These are phyloP conservation scores for Passer domesticus DNA, from an alignment of 2,113 vertebrate genomes.

Conservation along the genomic window DNA sequence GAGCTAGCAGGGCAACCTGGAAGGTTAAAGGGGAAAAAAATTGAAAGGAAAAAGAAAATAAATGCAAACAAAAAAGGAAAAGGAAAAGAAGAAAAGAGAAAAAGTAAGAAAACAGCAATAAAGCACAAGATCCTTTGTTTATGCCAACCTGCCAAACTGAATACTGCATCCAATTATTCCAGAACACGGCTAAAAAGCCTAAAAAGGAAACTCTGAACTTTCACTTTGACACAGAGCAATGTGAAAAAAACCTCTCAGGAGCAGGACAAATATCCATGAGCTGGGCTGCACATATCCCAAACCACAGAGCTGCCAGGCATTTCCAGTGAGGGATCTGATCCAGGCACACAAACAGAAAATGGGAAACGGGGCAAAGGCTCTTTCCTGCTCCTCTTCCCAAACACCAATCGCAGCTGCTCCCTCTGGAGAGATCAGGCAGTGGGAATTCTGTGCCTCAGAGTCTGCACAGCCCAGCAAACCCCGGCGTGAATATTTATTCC, in stretches of 20 bases:
- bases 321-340: not conserved
- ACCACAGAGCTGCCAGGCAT: rapidly evolving
- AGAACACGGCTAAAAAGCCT: not conserved
- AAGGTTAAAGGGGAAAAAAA: rapidly evolving
- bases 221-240: not conserved
- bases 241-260: not conserved
- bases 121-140: not conserved
- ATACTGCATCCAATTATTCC: not conserved
- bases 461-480: not conserved
- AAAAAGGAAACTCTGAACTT: not conserved
- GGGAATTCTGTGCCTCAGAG: not conserved
- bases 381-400: not conserved
- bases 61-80: too few relatives aligned
- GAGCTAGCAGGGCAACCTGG: not conserved
- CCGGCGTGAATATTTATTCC: not conserved
- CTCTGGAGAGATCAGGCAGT: rapidly evolving
- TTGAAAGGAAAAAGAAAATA: too few relatives aligned
- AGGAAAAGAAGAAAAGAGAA: too few relatives aligned
- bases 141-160: not conserved
- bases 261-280: rapidly evolving
- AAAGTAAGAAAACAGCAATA: not conserved
- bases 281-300: rapidly evolving
- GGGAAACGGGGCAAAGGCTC: not conserved
- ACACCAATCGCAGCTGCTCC: not conserved
- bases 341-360: not conserved